Evolutionary conservation across 1,140 invertebrate species (phyloP).

Genomic region (Leptinotarsa undecemlineata): DNA sequence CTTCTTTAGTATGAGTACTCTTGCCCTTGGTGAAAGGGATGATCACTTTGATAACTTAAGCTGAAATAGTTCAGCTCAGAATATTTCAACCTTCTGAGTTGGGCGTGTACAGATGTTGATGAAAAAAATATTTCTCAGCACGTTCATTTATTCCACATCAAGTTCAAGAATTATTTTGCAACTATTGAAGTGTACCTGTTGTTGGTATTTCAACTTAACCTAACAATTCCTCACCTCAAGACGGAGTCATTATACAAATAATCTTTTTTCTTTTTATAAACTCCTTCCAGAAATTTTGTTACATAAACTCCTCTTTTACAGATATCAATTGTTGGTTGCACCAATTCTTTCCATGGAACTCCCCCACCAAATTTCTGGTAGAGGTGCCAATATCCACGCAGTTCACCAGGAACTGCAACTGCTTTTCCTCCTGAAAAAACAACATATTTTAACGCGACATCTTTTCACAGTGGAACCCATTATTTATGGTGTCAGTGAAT

Average conservation of each 20-base stretch:
- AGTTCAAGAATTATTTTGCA: no score
- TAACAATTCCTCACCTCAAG: conserved; percentile 33
- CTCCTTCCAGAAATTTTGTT: conserved; percentile 62
- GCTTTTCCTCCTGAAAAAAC: conserved; percentile 64
- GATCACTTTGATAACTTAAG: no score
- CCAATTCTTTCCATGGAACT: conserved; percentile 81
- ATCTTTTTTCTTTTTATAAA: conserved; percentile 23
- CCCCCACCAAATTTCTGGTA: conserved; percentile 79
- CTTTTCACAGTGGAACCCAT: no score
- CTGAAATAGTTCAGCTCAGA: no score
- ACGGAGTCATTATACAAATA: conserved; percentile 32
- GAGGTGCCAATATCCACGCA: conserved; percentile 82
- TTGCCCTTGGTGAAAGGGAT: no score
- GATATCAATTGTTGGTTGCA: conserved; percentile 77
- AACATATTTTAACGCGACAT: no score
- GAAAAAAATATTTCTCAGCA: no score
- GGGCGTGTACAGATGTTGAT: no score
- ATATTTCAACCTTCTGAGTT: no score
- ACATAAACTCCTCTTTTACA: conserved; percentile 73
- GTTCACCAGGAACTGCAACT: conserved; percentile 88
- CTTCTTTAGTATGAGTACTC: no score
- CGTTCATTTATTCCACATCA: no score
- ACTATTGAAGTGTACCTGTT: neutral
- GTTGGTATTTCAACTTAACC: neutral
- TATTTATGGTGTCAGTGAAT: no score